These are phyloP conservation scores for Anser brachyrhynchus DNA, from an alignment of 2,113 vertebrate genomes.

Conservation along the genomic window DNA sequence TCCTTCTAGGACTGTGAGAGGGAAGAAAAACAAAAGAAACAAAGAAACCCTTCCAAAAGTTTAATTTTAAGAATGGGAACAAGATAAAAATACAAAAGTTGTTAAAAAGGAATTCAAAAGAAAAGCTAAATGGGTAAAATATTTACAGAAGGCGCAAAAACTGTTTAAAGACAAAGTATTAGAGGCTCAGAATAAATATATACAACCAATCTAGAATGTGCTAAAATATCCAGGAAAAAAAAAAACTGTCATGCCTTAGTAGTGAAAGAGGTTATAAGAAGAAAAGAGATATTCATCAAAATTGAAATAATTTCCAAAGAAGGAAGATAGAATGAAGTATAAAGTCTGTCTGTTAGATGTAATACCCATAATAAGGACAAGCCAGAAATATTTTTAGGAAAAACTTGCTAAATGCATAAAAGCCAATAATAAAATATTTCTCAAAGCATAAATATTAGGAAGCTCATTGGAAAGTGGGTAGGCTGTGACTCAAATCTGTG, in stretches of 20 bases:
- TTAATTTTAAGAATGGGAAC: constrained; percentile 56
- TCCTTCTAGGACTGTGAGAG: background rate
- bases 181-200: constrained; percentile 35
- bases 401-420: constrained; percentile 54
- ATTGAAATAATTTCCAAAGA: constrained; percentile 68
- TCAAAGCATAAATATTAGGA: constrained; percentile 3
- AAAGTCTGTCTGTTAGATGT: constrained; percentile 25
- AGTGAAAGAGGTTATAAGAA: constrained; percentile 49
- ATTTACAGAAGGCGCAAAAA: constrained; percentile 59
- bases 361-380: constrained; percentile 26
- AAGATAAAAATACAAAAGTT: constrained; percentile 48
- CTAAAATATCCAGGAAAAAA: constrained; percentile 41
- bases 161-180: constrained; percentile 65
- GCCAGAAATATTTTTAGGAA: constrained; percentile 47
- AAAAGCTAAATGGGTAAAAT: constrained; percentile 52
- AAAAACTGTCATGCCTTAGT: background rate
- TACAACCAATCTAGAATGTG: constrained; percentile 51
- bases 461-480: background rate
- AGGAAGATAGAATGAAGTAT: constrained; percentile 49
- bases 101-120: constrained; percentile 59
- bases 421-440: constrained; percentile 43
- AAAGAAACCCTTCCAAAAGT: background rate
- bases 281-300: constrained; percentile 50
- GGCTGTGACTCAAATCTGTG: background rate
- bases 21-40: background rate